These are phyloP conservation scores for Phalacrocorax pelagicus DNA, from an alignment of 2,113 vertebrate genomes.

Conservation along the genomic window DNA sequence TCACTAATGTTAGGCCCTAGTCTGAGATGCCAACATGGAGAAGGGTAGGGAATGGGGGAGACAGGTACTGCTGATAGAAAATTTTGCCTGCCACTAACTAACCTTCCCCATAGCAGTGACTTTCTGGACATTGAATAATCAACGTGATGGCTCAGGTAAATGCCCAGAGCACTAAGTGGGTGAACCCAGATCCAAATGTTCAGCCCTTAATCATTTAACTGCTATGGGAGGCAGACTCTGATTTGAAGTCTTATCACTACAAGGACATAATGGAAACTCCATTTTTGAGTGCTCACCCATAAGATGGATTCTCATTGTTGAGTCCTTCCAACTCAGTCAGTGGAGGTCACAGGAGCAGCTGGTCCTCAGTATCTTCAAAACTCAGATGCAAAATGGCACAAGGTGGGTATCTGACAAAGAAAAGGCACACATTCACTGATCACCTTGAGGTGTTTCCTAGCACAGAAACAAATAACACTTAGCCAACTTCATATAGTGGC, in stretches of 20 bases:
- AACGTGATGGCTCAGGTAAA: fast-evolving
- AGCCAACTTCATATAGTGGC: background rate
- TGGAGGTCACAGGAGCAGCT: background rate
- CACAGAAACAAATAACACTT: background rate
- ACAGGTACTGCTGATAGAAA: background rate
- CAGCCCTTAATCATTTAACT: background rate
- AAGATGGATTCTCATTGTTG: background rate
- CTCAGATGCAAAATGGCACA: background rate
- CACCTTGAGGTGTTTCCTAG: background rate
- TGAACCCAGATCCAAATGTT: background rate
- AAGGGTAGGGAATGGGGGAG: background rate
- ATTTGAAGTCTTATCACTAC: background rate
- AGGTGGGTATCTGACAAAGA: background rate
- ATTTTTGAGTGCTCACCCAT: background rate
- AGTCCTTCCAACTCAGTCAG: background rate
- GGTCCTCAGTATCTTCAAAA: background rate
- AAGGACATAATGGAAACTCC: background rate
- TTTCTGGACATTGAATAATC: background rate
- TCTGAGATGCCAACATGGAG: background rate
- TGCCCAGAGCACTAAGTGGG: background rate
- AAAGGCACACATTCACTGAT: background rate
- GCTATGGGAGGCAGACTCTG: background rate
- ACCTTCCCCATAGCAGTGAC: background rate
- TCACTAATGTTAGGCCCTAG: background rate
- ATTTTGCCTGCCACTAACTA: background rate